Evolutionary conservation across 2,113 vertebrate species (phyloP), one percentile per base, ranked within the genome.

Genomic region (Acrocephalus arundinaceus): DNA sequence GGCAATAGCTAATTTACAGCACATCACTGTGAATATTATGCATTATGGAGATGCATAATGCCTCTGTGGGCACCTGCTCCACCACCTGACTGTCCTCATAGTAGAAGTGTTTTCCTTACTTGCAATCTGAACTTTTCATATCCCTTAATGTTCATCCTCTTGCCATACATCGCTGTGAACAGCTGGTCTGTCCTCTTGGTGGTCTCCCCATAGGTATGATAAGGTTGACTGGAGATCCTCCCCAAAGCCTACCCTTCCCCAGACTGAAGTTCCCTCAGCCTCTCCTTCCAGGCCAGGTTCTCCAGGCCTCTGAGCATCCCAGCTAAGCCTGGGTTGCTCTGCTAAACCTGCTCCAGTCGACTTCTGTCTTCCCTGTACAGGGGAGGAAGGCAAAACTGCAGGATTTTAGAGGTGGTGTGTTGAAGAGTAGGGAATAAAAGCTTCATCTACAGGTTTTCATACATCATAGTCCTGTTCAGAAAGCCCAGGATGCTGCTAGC

Each of bases 351-450:
- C 6, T 73, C 30, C 22, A 66, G 25, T 37, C 65, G 87, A 52
- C 54, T 59, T 24, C 16, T 0, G 0, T 27, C 46, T 45, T 73
- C 39, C 14, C n/a, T 8, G 1, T 33, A 41, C 1, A 2, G 3
- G 2, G 21, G 5, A 14, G 43, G 19, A 49, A 15, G 17, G 16
- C 1, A 88, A 85, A 81, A 62, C 2, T 37, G 16, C 24, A 58
- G 46, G 51, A 58, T 66, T 88, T 76, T 27, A 70, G 17, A 28
- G 49, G 9, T 11, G 28, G 8, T 77, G 9, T 73, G 28, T 27
- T 33, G 28, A 66, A 35, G 5, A 90, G 11, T 25, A 41, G 5
- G 8, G 8, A 7, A 77, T 30, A 23, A 86, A 66, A 48, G 19
- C 20, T 68, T 80, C 8, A 41, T 41, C 41, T 86, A 58, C 28